These are phyloP conservation scores for Mesembrinibis cayennensis DNA, from an alignment of 2,113 vertebrate genomes.

Conservation along the genomic window DNA sequence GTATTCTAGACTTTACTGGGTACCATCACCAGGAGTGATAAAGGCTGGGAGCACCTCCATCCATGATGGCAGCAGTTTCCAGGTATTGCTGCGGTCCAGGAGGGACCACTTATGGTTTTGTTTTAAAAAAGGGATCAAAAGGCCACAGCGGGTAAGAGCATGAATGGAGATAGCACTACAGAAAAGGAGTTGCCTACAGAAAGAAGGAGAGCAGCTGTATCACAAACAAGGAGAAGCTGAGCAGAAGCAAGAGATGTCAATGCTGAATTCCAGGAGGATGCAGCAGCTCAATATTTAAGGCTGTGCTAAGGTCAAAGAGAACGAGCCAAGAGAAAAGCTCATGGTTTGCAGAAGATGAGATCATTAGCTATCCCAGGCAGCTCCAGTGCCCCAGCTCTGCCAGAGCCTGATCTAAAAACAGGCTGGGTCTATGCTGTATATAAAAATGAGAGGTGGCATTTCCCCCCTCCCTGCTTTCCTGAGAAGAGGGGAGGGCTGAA, in stretches of 20 bases:
- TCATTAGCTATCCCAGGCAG: constrained; percentile 39
- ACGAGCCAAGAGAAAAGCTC: neutral
- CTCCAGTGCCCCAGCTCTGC: neutral
- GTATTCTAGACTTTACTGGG: neutral
- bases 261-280: constrained; percentile 28
- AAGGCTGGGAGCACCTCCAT: neutral
- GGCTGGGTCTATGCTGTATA: neutral
- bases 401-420: constrained; percentile 23
- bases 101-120: neutral
- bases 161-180: neutral
- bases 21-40: neutral
- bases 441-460: neutral
- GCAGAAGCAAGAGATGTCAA: neutral
- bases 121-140: neutral
- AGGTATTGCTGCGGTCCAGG: neutral
- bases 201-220: neutral
- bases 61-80: neutral
- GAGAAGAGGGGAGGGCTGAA: neutral
- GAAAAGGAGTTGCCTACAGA: neutral
- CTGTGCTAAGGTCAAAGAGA: constrained; percentile 16
- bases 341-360: constrained; percentile 32
- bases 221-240: neutral
- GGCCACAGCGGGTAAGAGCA: neutral
- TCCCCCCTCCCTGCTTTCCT: neutral
- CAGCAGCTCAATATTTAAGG: neutral